Evolutionary conservation across 2,113 vertebrate species (phyloP).

Genomic region (Eulemur rufifrons): DNA sequence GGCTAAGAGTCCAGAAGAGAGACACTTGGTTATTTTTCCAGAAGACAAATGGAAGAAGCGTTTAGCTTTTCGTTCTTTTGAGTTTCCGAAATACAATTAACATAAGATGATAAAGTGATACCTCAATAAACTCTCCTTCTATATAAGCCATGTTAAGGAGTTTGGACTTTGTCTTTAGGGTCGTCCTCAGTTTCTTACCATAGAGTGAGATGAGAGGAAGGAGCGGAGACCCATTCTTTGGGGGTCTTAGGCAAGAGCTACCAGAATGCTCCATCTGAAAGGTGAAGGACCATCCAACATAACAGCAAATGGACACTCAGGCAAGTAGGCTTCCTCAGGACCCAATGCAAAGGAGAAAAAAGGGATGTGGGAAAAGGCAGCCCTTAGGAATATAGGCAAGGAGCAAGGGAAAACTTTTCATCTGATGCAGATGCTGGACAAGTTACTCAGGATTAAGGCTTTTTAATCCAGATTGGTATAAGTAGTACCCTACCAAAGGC

Average conservation of each 20-base stretch:
- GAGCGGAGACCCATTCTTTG: neutral
- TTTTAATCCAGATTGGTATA: neutral
- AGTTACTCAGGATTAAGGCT: neutral
- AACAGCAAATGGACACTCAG: neutral
- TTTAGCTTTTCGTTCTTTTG: neutral
- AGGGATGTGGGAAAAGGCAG: neutral
- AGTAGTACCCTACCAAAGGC: neutral
- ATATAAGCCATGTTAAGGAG: neutral
- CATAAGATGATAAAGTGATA: neutral
- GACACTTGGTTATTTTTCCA: neutral
- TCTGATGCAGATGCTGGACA: neutral
- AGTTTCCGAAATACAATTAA: neutral
- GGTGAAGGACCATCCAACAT: neutral
- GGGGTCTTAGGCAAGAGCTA: neutral
- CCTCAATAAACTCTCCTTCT: neutral
- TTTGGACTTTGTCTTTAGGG: neutral
- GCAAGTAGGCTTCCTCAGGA: neutral
- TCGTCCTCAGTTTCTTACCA: neutral
- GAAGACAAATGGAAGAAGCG: neutral
- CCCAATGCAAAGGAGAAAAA: neutral
- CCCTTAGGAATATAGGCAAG: neutral
- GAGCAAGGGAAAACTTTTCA: no score
- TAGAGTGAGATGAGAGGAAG: neutral
- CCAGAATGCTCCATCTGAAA: neutral
- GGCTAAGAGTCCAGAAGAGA: neutral